Evolutionary conservation across 2,888 invertebrate species (phyloP), one percentile per base, ranked within the genome.

Genomic region (Timema cristinae): DNA sequence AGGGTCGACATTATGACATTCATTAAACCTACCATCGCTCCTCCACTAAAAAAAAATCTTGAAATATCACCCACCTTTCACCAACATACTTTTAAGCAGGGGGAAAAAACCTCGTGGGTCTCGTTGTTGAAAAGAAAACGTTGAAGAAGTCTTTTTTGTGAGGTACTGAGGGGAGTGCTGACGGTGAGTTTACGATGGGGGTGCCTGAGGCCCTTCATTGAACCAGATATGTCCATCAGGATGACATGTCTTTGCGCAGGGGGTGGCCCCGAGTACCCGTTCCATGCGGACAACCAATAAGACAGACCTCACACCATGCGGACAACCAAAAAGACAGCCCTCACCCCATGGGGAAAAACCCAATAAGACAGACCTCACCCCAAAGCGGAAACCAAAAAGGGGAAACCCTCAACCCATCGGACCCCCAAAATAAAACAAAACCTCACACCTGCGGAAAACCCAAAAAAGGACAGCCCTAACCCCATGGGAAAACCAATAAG

Each of bases 201-300:
- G 78, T 86, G 85, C 50, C 89, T 83, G 78, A 88, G 84, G 6
- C 98, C 98, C 50, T 90, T 91, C 98, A 99, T 99, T 32, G 97
- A 98, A 16, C 99, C 99, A 68, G 97, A 97, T 72, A 91, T 90
- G 81, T 99, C 99, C 74, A 99, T 86, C 71, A 99, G 85, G 73
- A 99, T 96, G 50, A 99, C 77, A 99, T 91, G 80, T 98, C 98
- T 84, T 99, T 99, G 9, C 98, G 79, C 97, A 97, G 0, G 98
- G 97, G 0, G 98, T 96, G 0, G 98, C 98, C 84, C 97, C 95
- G 76, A 98, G 81, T 96, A 99, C 97, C 97, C 98, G 61, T 94
- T 93, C 72, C 93, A 87, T 86, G 78, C 59, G 77, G 72, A 63
- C 66, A 54, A 10, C 48, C 54, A 32, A 32, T 32, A 32, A 32